Percentiles rank a stretch among this genome's conserved stretches.
Evolutionary conservation across 2,888 invertebrate species (phyloP).

Genomic region (Hirtodrosophila alboralis): DNA sequence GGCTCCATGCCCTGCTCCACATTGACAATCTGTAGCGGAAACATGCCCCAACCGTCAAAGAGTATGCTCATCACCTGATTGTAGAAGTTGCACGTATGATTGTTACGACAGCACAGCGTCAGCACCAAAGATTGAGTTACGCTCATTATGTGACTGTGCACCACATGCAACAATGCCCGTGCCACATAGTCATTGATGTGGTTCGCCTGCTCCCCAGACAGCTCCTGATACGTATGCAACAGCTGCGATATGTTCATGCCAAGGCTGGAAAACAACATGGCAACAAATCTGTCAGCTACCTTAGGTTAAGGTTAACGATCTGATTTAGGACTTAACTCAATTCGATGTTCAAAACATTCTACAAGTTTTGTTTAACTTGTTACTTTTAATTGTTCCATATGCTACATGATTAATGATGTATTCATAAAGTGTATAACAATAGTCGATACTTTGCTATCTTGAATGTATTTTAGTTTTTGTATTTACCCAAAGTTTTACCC

Average conservation of each 20-base stretch:
- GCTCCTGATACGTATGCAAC: slow-evolving; percentile 48
- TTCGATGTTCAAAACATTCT: too few species aligned
- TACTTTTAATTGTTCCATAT: not conserved
- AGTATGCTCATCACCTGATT: slow-evolving; percentile 66
- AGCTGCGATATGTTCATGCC: slow-evolving; percentile 69
- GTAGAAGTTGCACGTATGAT: slow-evolving; percentile 67
- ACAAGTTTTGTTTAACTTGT: slow-evolving; percentile 9
- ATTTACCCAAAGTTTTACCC: too few species aligned
- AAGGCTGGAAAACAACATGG: not conserved
- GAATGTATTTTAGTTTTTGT: too few species aligned
- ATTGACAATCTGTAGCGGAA: slow-evolving; percentile 65
- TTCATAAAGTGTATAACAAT: too few species aligned
- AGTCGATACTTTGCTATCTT: too few species aligned
- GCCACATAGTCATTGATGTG: slow-evolving; percentile 67
- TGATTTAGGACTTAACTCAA: not conserved
- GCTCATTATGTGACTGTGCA: slow-evolving; percentile 61
- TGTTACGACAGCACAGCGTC: slow-evolving; percentile 60
- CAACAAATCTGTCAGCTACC: not conserved
- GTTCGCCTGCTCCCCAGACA: slow-evolving; percentile 59
- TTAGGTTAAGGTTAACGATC: not conserved
- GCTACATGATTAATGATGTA: slow-evolving; percentile 4
- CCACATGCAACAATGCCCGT: slow-evolving; percentile 62
- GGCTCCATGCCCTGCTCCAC: slow-evolving; percentile 44
- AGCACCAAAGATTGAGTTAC: slow-evolving; percentile 66
- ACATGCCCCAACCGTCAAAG: slow-evolving; percentile 59